Base-by-base conservation (phyloP, 1,140 invertebrate species). In the Latrodectus geometricus region DNA sequence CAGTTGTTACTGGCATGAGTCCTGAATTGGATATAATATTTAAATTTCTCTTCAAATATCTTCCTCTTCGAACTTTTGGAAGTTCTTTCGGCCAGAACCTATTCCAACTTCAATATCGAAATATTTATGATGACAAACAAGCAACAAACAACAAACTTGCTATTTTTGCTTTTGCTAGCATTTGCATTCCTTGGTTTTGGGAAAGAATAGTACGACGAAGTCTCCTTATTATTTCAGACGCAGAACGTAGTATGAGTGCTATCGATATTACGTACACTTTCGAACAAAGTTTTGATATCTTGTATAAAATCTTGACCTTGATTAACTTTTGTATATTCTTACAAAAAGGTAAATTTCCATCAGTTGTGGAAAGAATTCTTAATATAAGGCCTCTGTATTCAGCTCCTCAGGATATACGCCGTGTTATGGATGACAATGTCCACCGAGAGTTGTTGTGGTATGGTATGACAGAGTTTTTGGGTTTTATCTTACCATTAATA, bases 291-390 rank as follows among this genome's bases (percentile, higher is more conserved):
- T 83, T 83, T 61, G 15, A 49, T 12, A n/a, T 20, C 11, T 20
- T 50, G 0, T 74, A 83, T 15, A 68, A 83, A 21, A 4, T 69
- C 12, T 8, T 84, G 9, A 54, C 81, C 23, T 52, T 84, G 3
- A 17, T 84, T 20, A 84, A 84, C 65, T 84, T 76, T 23, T 75
- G 81, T 50, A 69, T 76, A 84, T 84, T 84, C 65, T 54, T 84
- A 8, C 81, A 76, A 54, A 75, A 52, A 50, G 75, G 72, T n/a
- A 68, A 17, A 15, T 84, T 65, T 35, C 15, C 56, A 23, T 52
- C 81, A 21, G n/a, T 84, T 9, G 5, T 52, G 9, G 81, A 84
- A 35, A 20, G 81, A 17, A 15, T 84, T 49, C n/a, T 84, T 7
- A 48, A 14, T 9, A 15, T 84, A n/a, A 65, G 81, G n/a, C 81